Evolutionary conservation across 2,888 invertebrate genomes (phyloP).

Genomic region (Thecophora atra): DNA sequence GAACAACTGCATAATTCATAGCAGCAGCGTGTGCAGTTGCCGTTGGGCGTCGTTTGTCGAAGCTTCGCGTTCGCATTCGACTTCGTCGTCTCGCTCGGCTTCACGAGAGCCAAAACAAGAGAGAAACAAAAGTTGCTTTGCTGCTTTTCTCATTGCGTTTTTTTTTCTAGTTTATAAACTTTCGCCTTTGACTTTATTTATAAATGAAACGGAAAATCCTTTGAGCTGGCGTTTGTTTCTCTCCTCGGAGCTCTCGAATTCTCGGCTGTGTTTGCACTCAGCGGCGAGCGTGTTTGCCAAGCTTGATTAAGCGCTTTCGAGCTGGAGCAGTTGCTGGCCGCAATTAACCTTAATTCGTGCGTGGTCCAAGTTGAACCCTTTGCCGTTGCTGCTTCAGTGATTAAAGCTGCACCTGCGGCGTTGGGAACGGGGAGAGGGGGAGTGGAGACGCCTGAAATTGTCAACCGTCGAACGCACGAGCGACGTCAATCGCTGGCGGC

Average conservation of each 20-base stretch:
- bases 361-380: slow-evolving; percentile 26
- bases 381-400: slow-evolving; percentile 11
- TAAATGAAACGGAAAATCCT: slow-evolving; percentile 26
- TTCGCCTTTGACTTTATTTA: slow-evolving; percentile 19
- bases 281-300: slow-evolving; percentile 22
- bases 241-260: slow-evolving; percentile 19
- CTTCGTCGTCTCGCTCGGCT: slow-evolving; percentile 33
- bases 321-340: not conserved
- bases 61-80: not conserved
- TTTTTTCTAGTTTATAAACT: slow-evolving; percentile 2
- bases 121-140: slow-evolving; percentile 1
- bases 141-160: slow-evolving; percentile 6
- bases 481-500: not conserved
- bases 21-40: slow-evolving; percentile 6
- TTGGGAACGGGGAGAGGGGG: not conserved
- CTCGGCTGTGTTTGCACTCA: slow-evolving; percentile 4
- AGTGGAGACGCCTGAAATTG: not conserved
- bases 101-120: slow-evolving; percentile 1
- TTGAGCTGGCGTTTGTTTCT: slow-evolving; percentile 15
- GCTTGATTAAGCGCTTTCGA: slow-evolving; percentile 32
- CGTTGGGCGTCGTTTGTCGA: not conserved
- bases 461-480: slow-evolving; percentile 12
- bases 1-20: slow-evolving; percentile 20
- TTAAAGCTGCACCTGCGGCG: slow-evolving; percentile 32
- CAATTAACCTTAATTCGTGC: slow-evolving; percentile 25